Conservation (phyloP, 2,888 invertebrate genomes). For the Chymomyza amoena region DNA sequence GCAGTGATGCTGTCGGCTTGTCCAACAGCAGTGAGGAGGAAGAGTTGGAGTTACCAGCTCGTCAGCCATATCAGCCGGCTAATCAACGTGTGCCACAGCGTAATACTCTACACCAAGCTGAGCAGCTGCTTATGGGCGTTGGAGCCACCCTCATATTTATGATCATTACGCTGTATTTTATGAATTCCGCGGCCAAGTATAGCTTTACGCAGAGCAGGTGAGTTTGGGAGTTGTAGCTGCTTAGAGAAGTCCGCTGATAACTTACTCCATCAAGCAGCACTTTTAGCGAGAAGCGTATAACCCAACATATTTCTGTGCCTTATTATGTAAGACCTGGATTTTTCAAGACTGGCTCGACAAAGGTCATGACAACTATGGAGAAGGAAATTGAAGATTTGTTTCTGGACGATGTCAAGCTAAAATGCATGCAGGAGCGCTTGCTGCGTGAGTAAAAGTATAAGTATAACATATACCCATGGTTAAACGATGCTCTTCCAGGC, state of each 20-base stretch:
- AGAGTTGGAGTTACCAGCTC: slow-evolving; percentile 83
- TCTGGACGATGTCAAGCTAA: slow-evolving; percentile 45
- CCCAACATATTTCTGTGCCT: slow-evolving; percentile 88
- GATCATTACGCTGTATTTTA: slow-evolving; percentile 43
- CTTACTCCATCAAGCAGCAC: slow-evolving; percentile 36
- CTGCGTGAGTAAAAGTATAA: slow-evolving; percentile 49
- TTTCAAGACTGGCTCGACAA: slow-evolving; percentile 31
- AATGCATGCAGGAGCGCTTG: slow-evolving; percentile 53
- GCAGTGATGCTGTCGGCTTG: background rate
- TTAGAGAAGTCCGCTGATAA: background rate
- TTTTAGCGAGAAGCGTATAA: slow-evolving; percentile 82
- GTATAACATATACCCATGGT: background rate
- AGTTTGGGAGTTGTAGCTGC: slow-evolving; percentile 34
- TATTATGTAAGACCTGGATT: slow-evolving; percentile 98
- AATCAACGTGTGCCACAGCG: slow-evolving; percentile 69
- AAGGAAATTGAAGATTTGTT: slow-evolving; percentile 50
- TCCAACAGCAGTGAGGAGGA: slow-evolving; percentile 82
- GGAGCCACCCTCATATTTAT: slow-evolving; percentile 89
- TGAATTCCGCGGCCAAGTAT: slow-evolving; percentile 85
- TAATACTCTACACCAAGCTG: slow-evolving; percentile 51
- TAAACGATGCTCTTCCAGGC: slow-evolving; percentile 34
- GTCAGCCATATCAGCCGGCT: slow-evolving; percentile 71
- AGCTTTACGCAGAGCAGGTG: slow-evolving; percentile 86
- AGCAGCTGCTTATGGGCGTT: slow-evolving; percentile 59
- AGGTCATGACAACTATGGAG: slow-evolving; percentile 43